Evolutionary conservation across 2,113 vertebrate species (phyloP).

Genomic region (Tragelaphus strepsiceros): DNA sequence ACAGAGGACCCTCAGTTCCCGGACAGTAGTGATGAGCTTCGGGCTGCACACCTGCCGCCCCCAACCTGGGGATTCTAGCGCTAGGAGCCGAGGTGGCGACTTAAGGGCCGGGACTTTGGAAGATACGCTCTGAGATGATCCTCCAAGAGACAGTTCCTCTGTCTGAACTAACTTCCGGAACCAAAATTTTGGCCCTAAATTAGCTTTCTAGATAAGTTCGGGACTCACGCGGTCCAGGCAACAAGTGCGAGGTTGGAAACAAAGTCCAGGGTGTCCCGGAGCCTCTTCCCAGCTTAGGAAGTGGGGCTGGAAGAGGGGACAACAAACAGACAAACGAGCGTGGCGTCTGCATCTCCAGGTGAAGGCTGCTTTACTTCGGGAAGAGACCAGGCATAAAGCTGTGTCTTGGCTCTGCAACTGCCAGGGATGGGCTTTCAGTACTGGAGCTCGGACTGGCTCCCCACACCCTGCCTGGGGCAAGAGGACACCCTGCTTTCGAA

Average conservation of each 20-base stretch:
- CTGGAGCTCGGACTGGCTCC: neutral
- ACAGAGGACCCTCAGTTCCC: fast-evolving
- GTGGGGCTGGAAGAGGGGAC: neutral
- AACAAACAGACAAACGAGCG: neutral
- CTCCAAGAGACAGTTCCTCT: neutral
- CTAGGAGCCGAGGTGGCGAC: fast-evolving
- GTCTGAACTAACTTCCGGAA: neutral
- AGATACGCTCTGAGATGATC: neutral
- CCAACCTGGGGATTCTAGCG: fast-evolving
- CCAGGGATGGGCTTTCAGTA: neutral
- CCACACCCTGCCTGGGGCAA: neutral
- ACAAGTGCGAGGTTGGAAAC: neutral
- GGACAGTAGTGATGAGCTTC: fast-evolving
- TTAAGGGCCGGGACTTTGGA: neutral
- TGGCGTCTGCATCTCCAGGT: fast-evolving
- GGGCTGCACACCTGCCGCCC: neutral
- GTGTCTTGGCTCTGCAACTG: neutral
- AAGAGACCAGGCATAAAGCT: fast-evolving
- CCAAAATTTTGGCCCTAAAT: neutral
- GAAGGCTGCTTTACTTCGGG: neutral
- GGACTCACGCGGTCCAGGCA: neutral
- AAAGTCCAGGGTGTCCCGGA: neutral
- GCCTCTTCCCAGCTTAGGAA: neutral
- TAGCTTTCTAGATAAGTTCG: neutral
- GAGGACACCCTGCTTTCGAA: neutral